Evolutionary conservation across 1,140 invertebrate species (phyloP), one percentile per base, ranked within the genome.

Genomic region (Streblospio benedicti): DNA sequence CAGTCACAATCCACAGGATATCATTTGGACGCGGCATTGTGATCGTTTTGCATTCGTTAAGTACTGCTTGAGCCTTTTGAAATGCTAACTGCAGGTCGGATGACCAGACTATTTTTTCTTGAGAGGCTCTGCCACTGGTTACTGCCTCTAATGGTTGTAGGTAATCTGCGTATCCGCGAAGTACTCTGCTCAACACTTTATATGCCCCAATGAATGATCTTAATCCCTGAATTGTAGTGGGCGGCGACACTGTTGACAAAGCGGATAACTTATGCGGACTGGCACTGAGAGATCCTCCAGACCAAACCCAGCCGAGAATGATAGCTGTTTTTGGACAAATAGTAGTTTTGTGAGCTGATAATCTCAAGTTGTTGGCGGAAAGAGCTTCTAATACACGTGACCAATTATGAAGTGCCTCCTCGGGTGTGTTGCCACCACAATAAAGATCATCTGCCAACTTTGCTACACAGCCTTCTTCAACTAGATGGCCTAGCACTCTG

Each of bases 31-130:
- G 45, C 30, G 45, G 45, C 4, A 47, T 23, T 9, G 30, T 28
- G 9, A 4, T n/a, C 30, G 45, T 47, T n/a, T n/a, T n/a, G n/a
- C n/a, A n/a, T n/a, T n/a, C n/a, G n/a, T n/a, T n/a, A n/a, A n/a
- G n/a, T n/a, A n/a, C n/a, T n/a, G n/a, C n/a, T 14, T 3, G 45
- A 28, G 45, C 3, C 5, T 47, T 9, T 2, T 47, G 5, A 41
- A 66, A 69, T 20, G 27, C 0, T 3, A 57, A 35, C 6, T 12
- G n/a, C 23, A 57, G 16, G 2, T 55, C 32, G 49, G 67, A 61
- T 32, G 58, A 38, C 67, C 64, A 66, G 0, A n/a, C n/a, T 16
- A 64, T 49, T 27, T 62, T 62, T 4, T 64, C 62, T 0, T 45
- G 25, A 16, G 64, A 69, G 20, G 57, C n/a, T n/a, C n/a, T n/a